phyloP scores from a whole-genome alignment of 2,797 vertebrate species.

The Thripadectes ignobilis region DNA sequence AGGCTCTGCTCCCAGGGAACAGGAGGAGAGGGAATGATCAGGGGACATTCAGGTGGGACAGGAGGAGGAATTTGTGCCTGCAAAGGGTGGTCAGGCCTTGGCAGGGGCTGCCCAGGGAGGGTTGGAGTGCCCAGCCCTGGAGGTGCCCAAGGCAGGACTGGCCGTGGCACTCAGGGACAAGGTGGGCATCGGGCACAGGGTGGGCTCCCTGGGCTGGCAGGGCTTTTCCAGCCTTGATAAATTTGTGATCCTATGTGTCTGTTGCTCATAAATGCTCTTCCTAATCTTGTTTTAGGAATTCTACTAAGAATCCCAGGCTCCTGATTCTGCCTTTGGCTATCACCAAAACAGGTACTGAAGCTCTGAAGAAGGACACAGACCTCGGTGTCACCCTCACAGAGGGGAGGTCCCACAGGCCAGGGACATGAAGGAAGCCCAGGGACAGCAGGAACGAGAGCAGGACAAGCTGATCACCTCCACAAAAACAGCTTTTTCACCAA shows the following conservation, averaged over 20 bases:
- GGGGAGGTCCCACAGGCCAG: neutral
- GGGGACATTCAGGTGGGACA: too few relatives aligned
- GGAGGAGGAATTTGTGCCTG: neutral
- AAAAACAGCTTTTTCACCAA: neutral
- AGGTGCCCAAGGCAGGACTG: neutral
- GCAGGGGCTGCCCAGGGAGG: neutral
- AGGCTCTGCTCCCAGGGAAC: too few relatives aligned
- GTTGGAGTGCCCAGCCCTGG: neutral
- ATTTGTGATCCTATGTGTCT: too few relatives aligned
- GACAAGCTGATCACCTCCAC: neutral
- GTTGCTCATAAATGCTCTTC: too few relatives aligned
- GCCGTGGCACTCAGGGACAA: neutral
- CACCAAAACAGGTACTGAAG: too few relatives aligned
- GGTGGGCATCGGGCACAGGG: fast-evolving
- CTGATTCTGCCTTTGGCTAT: too few relatives aligned
- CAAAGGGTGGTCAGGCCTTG: neutral
- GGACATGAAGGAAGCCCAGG: too few relatives aligned
- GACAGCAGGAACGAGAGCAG: neutral
- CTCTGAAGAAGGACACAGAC: neutral
- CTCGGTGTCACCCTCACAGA: fast-evolving
- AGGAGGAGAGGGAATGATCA: too few relatives aligned
- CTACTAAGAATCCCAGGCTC: too few relatives aligned
- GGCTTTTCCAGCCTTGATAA: fast-evolving
- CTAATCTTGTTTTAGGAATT: too few relatives aligned
- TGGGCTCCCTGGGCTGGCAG: neutral